Base-by-base conservation (phyloP, 1,140 invertebrate genomes). In the Mactra quadrangularis region DNA sequence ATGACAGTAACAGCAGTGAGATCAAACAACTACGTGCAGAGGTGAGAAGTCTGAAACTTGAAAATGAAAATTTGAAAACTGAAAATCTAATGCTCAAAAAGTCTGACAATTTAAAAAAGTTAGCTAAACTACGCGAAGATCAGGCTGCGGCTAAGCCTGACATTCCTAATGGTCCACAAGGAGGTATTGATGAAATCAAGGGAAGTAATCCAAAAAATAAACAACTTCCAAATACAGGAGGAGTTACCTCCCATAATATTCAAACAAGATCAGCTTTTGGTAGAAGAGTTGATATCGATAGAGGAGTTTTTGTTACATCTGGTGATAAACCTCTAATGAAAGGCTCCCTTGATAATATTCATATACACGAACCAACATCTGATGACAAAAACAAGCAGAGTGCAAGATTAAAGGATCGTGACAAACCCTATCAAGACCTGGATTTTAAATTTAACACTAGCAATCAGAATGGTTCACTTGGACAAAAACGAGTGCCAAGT, bases 61-160 rank as follows among this genome's bases (percentile, higher is more conserved):
- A 81, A 17, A 81, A 81, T 68, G 60, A 81, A 71, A 81, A 71
- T 29, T 35, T 81, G 15, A 81, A 60, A 41, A 81, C 77, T 3
- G 77, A 81, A 60, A 81, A 81, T 71, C 52, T 81, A n/a, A 81
- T 81, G 77, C 53, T 71, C 22, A 81, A 81, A 33, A 81, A 81
- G 66, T 57, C 77, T 29, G 77, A 81, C 11, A 81, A 81, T 60
- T 38, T 81, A 17, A 81, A 81, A 31, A 81, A 81, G 35, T 50
- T 81, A 0, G 64, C 53, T 3, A 81, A 81, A 50, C 41, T 81
- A 19, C 33, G 77, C 17, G 77, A 59, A 45, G 77, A 81, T 25
- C 60, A 71, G 25, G 33, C 29, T 6, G 45, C 15, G 33, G 29
- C 60, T 35, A 66, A 62, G 60, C 33, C 35, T 45, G 72, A 76